Percentiles rank a stretch among this genome's conserved stretches.
Evolutionary conservation across 2,113 vertebrate genomes (phyloP).

Genomic region (Chaetorhynchus papuensis): DNA sequence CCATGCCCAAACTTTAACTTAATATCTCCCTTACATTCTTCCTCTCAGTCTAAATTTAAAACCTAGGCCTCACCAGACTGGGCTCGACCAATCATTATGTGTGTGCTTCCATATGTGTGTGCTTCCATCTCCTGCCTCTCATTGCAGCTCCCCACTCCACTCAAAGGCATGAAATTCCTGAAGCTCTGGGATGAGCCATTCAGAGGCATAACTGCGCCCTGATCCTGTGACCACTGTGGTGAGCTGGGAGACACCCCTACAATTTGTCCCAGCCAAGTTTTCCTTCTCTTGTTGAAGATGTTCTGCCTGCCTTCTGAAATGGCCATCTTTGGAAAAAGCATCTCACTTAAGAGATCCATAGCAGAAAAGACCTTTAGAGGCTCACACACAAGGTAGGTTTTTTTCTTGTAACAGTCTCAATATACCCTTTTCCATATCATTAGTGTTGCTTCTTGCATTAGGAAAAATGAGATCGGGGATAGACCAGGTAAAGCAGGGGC

Average conservation of each 20-base stretch:
- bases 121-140: not conserved
- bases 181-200: not conserved
- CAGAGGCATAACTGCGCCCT: not conserved
- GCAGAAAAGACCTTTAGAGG: not conserved
- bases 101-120: fast-evolving
- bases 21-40: not conserved
- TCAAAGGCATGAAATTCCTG: not conserved
- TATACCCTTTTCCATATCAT: not conserved
- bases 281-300: not conserved
- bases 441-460: not conserved
- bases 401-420: not conserved
- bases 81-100: not conserved
- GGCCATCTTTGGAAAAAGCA: not conserved
- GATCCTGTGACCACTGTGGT: not conserved
- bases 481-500: not conserved
- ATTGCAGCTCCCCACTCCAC: not conserved
- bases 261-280: not conserved
- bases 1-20: not conserved
- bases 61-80: not conserved
- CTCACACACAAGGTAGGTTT: not conserved
- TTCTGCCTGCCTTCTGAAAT: not conserved
- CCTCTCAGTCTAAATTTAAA: not conserved
- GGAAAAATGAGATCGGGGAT: fast-evolving
- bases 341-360: not conserved
- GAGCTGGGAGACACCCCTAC: not conserved